A percentile compares a stretch with the other conserved stretches of the same genome.
Evolutionary conservation across 2,888 invertebrate species (phyloP).

Genomic region (Colostygia pectinataria): DNA sequence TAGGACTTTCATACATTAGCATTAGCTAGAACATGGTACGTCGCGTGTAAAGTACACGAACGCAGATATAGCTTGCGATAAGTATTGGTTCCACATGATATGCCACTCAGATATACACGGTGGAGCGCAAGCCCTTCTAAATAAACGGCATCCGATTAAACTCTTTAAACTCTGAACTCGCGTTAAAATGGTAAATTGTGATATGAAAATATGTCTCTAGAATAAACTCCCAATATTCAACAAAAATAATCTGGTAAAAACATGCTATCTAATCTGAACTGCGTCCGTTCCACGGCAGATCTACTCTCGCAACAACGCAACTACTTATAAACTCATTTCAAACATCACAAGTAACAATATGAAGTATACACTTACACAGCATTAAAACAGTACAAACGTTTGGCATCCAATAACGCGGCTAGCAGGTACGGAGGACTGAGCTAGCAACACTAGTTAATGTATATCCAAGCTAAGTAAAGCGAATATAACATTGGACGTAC

Average conservation of each 20-base stretch:
- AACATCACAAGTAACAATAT: conserved; percentile 48
- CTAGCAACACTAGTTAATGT: conserved; percentile 53
- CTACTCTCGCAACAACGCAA: conserved; percentile 9
- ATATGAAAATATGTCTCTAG: conserved; percentile 66
- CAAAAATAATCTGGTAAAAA: conserved; percentile 73
- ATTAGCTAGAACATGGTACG: conserved; percentile 48
- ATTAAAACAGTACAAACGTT: conserved; percentile 55
- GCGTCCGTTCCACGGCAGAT: conserved; percentile 30
- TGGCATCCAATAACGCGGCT: conserved; percentile 61
- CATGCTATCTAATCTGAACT: conserved; percentile 44
- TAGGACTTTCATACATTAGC: conserved; percentile 4
- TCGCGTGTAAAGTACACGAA: conserved; percentile 50
- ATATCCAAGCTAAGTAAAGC: conserved; percentile 47
- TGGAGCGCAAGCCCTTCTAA: conserved; percentile 23
- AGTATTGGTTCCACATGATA: conserved; percentile 47
- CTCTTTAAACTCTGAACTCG: conserved; percentile 30
- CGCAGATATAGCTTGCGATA: conserved; percentile 36
- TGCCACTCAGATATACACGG: conserved; percentile 51
- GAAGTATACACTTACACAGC: conserved; percentile 44
- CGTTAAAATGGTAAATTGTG: conserved; percentile 57
- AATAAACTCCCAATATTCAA: conserved; percentile 47
- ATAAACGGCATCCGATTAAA: conserved; percentile 30
- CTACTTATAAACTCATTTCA: conserved; percentile 30
- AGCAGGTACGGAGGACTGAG: conserved; percentile 44
- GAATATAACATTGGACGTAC: conserved; percentile 42